phyloP scores from a whole-genome alignment of 1,140 invertebrate species.

The Brachionus calyciflorus region DNA sequence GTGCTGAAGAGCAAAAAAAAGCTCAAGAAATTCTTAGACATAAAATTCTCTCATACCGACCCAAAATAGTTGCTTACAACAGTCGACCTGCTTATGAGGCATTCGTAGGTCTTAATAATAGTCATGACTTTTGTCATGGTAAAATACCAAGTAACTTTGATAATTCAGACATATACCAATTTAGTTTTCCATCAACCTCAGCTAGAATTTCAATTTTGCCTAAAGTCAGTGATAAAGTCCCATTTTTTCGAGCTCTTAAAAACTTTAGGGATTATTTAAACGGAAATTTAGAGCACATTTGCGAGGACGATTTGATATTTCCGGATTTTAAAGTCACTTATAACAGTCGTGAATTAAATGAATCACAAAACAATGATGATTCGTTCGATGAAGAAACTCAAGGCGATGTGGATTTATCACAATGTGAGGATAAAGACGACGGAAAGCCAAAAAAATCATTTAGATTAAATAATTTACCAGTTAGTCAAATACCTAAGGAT shows the following conservation, averaged over 20 bases:
- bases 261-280: constrained; percentile 92
- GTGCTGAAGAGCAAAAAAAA: constrained; percentile 90
- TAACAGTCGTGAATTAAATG: neutral
- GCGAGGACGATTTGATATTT: constrained; percentile 87
- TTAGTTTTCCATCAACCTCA: constrained; percentile 96
- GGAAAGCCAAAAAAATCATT: neutral
- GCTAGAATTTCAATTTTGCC: constrained; percentile 91
- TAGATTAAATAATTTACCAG: constrained; percentile 20
- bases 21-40: constrained; percentile 83
- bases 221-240: constrained; percentile 89
- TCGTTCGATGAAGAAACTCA: neutral
- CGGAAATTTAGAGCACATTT: constrained; percentile 77
- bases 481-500: neutral
- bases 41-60: constrained; percentile 84
- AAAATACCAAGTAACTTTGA: constrained; percentile 86
- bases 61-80: constrained; percentile 96
- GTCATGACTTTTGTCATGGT: constrained; percentile 94
- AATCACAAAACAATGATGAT: too few relatives aligned
- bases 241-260: constrained; percentile 88
- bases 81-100: constrained; percentile 76
- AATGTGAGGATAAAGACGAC: neutral
- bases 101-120: constrained; percentile 68
- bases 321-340: constrained; percentile 55
- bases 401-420: neutral
- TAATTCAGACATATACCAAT: constrained; percentile 88